Conservation (phyloP, 1,140 invertebrate species). For the Mya arenaria region DNA sequence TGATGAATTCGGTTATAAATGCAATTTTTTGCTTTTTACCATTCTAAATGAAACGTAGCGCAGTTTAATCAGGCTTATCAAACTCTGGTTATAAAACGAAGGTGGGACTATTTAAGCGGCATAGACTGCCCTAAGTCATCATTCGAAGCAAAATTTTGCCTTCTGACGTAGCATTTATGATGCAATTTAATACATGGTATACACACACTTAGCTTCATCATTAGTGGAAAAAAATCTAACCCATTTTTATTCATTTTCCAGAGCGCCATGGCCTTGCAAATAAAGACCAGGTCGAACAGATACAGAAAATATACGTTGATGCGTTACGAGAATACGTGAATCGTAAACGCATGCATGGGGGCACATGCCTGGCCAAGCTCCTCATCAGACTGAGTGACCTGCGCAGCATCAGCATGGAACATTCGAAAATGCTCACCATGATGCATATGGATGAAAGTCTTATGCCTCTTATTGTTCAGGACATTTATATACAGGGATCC, state of each 20-base stretch:
- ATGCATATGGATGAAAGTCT: slow-evolving; percentile 94
- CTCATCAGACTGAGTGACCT: slow-evolving; percentile 96
- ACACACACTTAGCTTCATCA: too few relatives aligned
- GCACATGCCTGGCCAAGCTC: slow-evolving; percentile 92
- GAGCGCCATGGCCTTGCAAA: slow-evolving; percentile 95
- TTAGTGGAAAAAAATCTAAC: too few relatives aligned
- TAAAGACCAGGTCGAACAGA: slow-evolving; percentile 95
- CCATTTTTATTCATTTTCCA: slow-evolving; percentile 83
- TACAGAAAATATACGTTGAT: slow-evolving; percentile 97
- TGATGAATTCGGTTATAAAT: too few relatives aligned
- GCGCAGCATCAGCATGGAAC: slow-evolving; percentile 96
- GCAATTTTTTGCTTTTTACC: too few relatives aligned
- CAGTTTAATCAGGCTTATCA: too few relatives aligned
- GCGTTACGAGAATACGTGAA: slow-evolving; percentile 93
- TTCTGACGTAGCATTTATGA: too few relatives aligned
- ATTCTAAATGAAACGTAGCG: too few relatives aligned
- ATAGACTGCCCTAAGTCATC: too few relatives aligned
- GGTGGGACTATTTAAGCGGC: too few relatives aligned
- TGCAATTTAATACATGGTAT: too few relatives aligned
- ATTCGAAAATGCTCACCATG: slow-evolving; percentile 97
- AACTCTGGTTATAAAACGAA: too few relatives aligned
- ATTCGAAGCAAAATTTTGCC: too few relatives aligned
- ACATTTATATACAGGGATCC: slow-evolving; percentile 65
- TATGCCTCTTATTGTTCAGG: slow-evolving; percentile 66
- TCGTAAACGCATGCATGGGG: slow-evolving; percentile 86